Percentiles rank a stretch among this genome's conserved stretches.
Conservation (phyloP, 2,113 vertebrate genomes). For the Camelus dromedarius region DNA sequence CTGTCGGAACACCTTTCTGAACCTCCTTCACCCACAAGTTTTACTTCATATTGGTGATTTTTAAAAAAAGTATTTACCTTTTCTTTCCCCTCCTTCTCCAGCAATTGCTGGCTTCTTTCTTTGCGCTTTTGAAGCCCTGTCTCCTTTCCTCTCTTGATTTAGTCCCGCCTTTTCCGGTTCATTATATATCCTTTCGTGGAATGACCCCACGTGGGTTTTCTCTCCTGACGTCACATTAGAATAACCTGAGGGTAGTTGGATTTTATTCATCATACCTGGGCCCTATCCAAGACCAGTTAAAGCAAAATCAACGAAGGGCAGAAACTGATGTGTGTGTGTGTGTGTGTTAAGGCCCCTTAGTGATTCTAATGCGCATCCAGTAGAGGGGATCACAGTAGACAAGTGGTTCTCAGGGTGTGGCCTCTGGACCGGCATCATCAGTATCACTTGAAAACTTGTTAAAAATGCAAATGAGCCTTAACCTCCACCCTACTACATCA, state of each 20-base stretch:
- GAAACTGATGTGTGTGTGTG: not conserved
- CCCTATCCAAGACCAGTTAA: not conserved
- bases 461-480: not conserved
- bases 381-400: not conserved
- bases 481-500: not conserved
- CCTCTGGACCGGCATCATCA: not conserved
- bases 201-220: not conserved
- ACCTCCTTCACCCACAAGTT: conserved; percentile 44
- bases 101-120: not conserved
- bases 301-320: not conserved
- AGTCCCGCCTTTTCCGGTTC: not conserved
- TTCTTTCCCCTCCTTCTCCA: not conserved
- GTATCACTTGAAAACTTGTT: not conserved
- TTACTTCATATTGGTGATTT: not conserved
- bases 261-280: not conserved
- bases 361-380: not conserved
- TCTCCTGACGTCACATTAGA: not conserved
- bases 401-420: not conserved
- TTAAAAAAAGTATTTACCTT: not conserved
- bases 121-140: not conserved
- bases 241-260: not conserved
- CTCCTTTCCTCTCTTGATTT: conserved; percentile 3
- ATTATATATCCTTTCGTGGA: not conserved
- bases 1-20: conserved; percentile 7
- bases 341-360: no score